phyloP scores from a whole-genome alignment of 2,797 vertebrate species.

The Micromesistius poutassou region DNA sequence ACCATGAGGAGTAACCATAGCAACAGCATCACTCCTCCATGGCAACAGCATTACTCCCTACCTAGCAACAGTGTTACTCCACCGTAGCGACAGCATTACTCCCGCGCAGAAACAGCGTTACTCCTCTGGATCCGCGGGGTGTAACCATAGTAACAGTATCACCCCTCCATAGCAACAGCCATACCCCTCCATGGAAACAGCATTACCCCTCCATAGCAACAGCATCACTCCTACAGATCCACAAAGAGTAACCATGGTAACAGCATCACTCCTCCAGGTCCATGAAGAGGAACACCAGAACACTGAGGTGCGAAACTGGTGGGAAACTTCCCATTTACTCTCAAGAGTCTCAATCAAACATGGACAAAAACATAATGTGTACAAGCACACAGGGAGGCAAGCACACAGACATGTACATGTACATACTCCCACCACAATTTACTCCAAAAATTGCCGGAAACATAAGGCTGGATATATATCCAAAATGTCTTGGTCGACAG shows the following conservation, averaged over 20 bases:
- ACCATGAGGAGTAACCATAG: neutral
- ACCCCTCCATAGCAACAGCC: neutral
- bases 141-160: neutral
- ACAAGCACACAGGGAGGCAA: neutral
- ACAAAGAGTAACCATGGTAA: neutral
- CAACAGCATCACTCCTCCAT: neutral
- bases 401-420: neutral
- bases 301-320: neutral
- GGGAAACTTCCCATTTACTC: neutral
- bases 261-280: no score
- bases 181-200: neutral
- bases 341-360: constrained; percentile 12
- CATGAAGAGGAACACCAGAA: neutral
- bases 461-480: neutral
- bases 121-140: neutral
- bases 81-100: neutral
- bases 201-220: neutral
- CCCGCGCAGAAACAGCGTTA: neutral
- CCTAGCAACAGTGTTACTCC: neutral
- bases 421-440: neutral
- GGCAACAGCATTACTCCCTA: neutral
- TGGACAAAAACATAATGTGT: constrained; percentile 6
- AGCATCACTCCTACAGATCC: neutral
- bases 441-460: neutral
- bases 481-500: constrained; percentile 5